These are phyloP conservation scores for Butorides virescens DNA, from an alignment of 2,113 vertebrate species.

Conservation along the genomic window DNA sequence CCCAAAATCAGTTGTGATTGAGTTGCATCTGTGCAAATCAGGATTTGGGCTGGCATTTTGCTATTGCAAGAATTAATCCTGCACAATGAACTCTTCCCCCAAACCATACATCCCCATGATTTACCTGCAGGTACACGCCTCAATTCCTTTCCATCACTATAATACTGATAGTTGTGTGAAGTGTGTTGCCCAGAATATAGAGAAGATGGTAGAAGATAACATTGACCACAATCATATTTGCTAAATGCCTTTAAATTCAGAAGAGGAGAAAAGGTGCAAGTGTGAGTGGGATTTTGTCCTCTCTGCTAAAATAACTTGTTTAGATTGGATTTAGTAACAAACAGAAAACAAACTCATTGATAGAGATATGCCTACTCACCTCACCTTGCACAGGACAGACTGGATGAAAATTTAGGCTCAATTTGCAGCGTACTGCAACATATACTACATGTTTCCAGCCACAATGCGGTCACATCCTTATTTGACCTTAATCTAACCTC, in stretches of 20 bases:
- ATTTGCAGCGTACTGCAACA: not conserved
- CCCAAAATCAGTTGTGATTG: not conserved
- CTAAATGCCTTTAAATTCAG: not conserved
- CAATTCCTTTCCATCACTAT: not conserved
- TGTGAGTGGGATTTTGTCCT: not conserved
- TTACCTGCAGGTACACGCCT: not conserved
- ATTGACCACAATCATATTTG: not conserved
- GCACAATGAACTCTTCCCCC: not conserved
- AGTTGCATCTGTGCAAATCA: not conserved
- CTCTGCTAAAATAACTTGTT: not conserved
- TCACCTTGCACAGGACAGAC: not conserved
- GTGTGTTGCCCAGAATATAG: accelerated
- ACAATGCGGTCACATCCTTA: not conserved
- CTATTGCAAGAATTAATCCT: not conserved
- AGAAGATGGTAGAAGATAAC: not conserved
- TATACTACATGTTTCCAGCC: not conserved
- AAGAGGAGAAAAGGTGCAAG: not conserved
- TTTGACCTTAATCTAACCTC: not conserved
- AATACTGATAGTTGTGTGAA: not conserved
- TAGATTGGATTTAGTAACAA: not conserved
- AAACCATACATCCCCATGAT: not conserved
- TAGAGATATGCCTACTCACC: not conserved
- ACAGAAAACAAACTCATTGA: not conserved
- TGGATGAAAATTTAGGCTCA: not conserved
- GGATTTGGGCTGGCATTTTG: not conserved